A percentile compares a stretch with the other conserved stretches of the same genome.
These are phyloP conservation scores for Microctonus brassicae DNA, from an alignment of 2,888 invertebrate genomes.

Conservation along the genomic window DNA sequence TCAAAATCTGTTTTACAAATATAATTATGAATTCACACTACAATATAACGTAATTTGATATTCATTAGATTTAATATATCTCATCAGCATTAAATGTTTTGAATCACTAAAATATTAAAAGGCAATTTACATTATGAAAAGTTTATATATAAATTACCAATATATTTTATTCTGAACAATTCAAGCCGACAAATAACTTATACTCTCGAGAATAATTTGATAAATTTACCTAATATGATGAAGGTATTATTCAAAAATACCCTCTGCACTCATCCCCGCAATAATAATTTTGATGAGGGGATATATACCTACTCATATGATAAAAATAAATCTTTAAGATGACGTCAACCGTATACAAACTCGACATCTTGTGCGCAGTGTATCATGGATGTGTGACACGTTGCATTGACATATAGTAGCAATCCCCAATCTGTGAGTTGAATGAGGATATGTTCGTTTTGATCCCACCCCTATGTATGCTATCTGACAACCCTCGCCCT, in stretches of 20 bases:
- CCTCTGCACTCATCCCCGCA: slow-evolving; percentile 34
- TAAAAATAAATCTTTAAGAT: slow-evolving; percentile 13
- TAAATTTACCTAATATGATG: slow-evolving; percentile 34
- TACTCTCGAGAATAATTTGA: slow-evolving; percentile 8
- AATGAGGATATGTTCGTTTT: slow-evolving; percentile 25
- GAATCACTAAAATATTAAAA: neutral
- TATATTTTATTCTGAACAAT: neutral
- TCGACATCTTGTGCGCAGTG: neutral
- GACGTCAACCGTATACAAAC: slow-evolving; percentile 21
- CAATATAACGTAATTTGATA: neutral
- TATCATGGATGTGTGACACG: neutral
- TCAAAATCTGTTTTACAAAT: neutral
- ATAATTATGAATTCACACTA: neutral
- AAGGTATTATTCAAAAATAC: slow-evolving; percentile 24
- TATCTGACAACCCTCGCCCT: slow-evolving; percentile 42
- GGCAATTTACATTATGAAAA: neutral
- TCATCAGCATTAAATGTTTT: neutral
- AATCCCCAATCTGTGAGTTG: slow-evolving; percentile 25
- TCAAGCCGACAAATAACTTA: neutral
- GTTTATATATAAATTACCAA: neutral
- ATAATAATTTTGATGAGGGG: slow-evolving; percentile 38
- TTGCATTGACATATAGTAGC: slow-evolving; percentile 28
- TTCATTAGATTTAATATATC: neutral
- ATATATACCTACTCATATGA: slow-evolving; percentile 41
- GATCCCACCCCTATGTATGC: slow-evolving; percentile 62